phyloP scores from a whole-genome alignment of 2,888 invertebrate genomes.

The Drosophila mimetica region DNA sequence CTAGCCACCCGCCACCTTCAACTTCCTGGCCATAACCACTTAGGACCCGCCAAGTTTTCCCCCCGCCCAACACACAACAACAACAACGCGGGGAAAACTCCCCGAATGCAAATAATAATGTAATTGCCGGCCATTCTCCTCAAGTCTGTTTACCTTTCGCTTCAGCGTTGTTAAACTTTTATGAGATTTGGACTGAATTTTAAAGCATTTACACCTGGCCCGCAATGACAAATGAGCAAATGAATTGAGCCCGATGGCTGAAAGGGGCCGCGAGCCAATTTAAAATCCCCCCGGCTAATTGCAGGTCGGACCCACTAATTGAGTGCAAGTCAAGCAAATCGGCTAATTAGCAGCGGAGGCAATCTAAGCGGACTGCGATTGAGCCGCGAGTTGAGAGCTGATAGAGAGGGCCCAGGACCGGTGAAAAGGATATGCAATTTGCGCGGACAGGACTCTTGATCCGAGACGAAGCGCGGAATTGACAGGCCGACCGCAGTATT shows the following conservation, averaged over 20 bases:
- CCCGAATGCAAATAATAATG: conserved; percentile 70
- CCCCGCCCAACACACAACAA: conserved; percentile 2
- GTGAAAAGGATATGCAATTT: conserved; percentile 66
- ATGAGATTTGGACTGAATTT: conserved; percentile 48
- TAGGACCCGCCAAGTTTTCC: conserved; percentile 46
- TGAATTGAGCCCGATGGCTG: conserved; percentile 11
- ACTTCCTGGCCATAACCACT: conserved; percentile 57
- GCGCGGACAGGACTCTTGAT: conserved; percentile 41
- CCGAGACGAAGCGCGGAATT: conserved; percentile 9
- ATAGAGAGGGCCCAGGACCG: background rate
- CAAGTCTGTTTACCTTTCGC: conserved; percentile 39
- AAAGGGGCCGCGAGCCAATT: conserved; percentile 18
- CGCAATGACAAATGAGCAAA: conserved; percentile 37
- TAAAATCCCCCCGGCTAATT: conserved; percentile 54
- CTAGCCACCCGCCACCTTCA: background rate
- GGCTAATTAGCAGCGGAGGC: conserved; percentile 61
- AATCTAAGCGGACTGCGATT: conserved; percentile 56
- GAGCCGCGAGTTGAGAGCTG: too few relatives aligned
- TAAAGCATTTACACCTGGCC: conserved; percentile 60
- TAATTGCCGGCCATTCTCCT: conserved; percentile 59
- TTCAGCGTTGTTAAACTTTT: conserved; percentile 37
- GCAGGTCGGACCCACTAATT: conserved; percentile 62
- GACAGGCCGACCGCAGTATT: conserved; percentile 9
- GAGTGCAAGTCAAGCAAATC: conserved; percentile 65
- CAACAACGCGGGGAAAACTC: conserved; percentile 44